phyloP scores from a whole-genome alignment of 2,888 invertebrate species.

The Protophormia terraenovae region DNA sequence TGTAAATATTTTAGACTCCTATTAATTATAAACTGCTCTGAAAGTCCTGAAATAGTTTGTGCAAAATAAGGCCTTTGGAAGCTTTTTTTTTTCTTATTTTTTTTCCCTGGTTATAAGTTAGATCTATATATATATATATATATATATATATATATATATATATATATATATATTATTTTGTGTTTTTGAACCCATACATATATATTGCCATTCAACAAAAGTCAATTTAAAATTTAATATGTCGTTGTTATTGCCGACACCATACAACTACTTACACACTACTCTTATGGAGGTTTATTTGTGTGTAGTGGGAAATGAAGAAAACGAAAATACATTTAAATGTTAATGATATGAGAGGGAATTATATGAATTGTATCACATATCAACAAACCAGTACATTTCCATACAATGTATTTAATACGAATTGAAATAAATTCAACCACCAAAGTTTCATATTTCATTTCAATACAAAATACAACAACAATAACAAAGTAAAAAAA shows the following conservation, averaged over 20 bases:
- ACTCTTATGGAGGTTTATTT: neutral
- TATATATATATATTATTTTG: neutral
- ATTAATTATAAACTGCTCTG: too few relatives aligned
- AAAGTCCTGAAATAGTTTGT: too few relatives aligned
- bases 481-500: neutral
- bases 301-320: constrained; percentile 39
- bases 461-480: neutral
- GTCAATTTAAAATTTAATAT: constrained; percentile 29
- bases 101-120: too few relatives aligned
- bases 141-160: too few relatives aligned
- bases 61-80: too few relatives aligned
- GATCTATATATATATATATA: too few relatives aligned
- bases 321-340: constrained; percentile 10
- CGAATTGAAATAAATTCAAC: constrained; percentile 6
- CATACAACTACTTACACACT: neutral
- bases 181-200: too few relatives aligned
- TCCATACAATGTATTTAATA: neutral
- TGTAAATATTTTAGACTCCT: too few relatives aligned
- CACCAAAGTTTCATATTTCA: neutral
- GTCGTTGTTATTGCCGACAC: constrained; percentile 11
- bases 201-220: neutral
- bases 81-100: too few relatives aligned
- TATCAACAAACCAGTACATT: too few relatives aligned
- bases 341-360: constrained; percentile 30
- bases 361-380: too few relatives aligned